Percentiles rank a stretch among this genome's conserved stretches.
Conservation (phyloP, 2,113 vertebrate species). For the Cyrtonyx montezumae region DNA sequence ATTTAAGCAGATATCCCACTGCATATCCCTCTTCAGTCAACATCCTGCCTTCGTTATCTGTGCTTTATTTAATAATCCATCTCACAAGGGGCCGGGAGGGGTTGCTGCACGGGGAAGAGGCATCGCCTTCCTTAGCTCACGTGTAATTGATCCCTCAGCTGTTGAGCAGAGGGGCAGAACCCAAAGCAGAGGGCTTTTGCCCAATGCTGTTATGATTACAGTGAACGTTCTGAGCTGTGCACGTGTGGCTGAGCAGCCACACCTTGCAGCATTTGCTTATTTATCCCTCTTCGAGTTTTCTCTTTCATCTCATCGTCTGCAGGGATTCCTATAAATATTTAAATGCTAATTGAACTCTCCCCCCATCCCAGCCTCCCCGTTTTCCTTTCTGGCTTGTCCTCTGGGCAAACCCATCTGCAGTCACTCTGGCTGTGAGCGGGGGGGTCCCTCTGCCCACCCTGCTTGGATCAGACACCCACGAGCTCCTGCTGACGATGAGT, state of each 20-base stretch:
- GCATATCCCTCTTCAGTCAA: background rate
- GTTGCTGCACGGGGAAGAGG: background rate
- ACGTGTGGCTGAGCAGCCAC: background rate
- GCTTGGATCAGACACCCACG: conserved; percentile 1
- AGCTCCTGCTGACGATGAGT: background rate
- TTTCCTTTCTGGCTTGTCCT: conserved; percentile 39
- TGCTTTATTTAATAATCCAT: background rate
- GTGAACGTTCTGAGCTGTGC: background rate
- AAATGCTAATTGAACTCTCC: conserved; percentile 15
- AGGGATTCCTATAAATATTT: conserved; percentile 60
- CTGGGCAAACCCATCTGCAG: conserved; percentile 41
- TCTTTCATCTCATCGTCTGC: conserved; percentile 45
- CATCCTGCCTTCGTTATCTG: background rate
- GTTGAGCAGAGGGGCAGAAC: background rate
- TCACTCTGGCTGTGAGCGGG: background rate
- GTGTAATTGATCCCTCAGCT: conserved; percentile 3
- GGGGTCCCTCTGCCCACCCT: background rate
- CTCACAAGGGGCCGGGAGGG: background rate
- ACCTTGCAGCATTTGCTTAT: conserved; percentile 47
- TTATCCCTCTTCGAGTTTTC: conserved; percentile 40
- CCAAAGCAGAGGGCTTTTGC: background rate
- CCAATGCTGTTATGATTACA: background rate
- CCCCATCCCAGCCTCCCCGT: background rate
- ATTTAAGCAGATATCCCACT: background rate
- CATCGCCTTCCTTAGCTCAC: background rate